Conservation (phyloP, 2,888 invertebrate species). For the Rotaria sp. region DNA sequence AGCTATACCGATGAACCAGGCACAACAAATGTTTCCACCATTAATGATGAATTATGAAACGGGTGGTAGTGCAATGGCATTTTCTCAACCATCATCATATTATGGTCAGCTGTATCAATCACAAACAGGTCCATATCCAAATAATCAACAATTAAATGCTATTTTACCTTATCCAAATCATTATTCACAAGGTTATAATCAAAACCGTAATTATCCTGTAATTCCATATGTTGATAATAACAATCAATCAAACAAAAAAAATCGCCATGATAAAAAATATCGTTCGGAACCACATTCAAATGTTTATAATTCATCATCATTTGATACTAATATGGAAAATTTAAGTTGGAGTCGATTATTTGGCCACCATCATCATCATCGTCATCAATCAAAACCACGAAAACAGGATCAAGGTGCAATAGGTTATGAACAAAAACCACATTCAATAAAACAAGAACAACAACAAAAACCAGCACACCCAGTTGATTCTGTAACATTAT, state of each 20-base stretch:
- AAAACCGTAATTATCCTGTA: background rate
- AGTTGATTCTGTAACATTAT: background rate
- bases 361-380: background rate
- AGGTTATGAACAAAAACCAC: background rate
- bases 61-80: background rate
- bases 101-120: background rate
- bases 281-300: background rate
- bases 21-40: background rate
- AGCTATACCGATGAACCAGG: background rate
- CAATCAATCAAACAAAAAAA: background rate
- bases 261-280: background rate
- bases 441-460: background rate
- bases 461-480: too few species aligned
- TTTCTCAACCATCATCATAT: background rate
- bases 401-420: background rate
- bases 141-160: background rate
- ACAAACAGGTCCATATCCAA: background rate
- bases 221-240: background rate
- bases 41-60: background rate
- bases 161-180: background rate
- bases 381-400: background rate
- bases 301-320: conserved; percentile 1
- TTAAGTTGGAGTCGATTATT: conserved; percentile 20
- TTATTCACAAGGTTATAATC: background rate
- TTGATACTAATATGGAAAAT: conserved; percentile 4